Percentiles rank a stretch among this genome's conserved stretches.
Conservation (phyloP, 2,888 invertebrate species). For the Rhynchonema sp. region DNA sequence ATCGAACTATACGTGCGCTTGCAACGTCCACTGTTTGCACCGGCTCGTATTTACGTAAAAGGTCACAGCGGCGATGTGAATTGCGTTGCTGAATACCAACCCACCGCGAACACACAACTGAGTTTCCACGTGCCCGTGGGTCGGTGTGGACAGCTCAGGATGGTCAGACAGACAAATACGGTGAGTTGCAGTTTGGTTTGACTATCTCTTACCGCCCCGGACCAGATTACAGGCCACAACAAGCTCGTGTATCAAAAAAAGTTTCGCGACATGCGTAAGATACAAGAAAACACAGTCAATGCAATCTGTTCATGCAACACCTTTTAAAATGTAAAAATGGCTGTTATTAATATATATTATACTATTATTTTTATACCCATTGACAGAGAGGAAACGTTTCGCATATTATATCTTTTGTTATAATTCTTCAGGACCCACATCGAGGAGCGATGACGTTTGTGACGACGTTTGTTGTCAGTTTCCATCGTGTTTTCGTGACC, state of each 20-base stretch:
- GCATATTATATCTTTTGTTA: neutral
- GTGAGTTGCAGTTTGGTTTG: no score
- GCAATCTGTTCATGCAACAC: no score
- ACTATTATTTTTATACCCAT: no score
- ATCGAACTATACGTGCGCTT: neutral
- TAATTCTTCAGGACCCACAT: neutral
- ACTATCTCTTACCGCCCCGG: no score
- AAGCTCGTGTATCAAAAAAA: no score
- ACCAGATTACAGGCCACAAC: no score
- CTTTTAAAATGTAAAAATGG: no score
- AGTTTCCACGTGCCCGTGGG: neutral
- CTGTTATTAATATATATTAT: no score
- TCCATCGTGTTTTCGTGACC: slow-evolving; percentile 2
- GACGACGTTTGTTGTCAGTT: neutral
- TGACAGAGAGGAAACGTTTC: no score
- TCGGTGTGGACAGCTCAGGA: neutral
- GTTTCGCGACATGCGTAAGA: no score
- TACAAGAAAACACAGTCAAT: no score
- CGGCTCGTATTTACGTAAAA: slow-evolving; percentile 3
- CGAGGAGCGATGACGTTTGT: neutral
- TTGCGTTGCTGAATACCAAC: neutral
- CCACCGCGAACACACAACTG: neutral
- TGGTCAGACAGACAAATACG: no score
- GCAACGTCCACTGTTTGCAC: neutral
- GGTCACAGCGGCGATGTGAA: neutral